phyloP scores from a whole-genome alignment of 2,113 vertebrate species.

The Bubo scandiacus region DNA sequence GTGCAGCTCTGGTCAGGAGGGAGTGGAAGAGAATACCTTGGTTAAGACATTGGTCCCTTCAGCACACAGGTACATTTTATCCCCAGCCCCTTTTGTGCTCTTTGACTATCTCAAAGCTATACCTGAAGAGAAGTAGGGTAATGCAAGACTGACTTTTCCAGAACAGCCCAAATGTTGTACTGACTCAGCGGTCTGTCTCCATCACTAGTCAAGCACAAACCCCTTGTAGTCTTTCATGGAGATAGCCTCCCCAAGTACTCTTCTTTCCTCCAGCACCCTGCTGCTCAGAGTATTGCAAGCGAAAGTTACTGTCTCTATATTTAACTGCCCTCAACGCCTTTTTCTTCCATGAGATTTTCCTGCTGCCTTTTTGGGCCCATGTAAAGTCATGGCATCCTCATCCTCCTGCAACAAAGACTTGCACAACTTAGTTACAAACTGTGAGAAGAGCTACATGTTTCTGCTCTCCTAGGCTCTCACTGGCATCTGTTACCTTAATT shows the following conservation, averaged over 20 bases:
- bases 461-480: not conserved
- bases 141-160: not conserved
- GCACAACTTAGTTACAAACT: not conserved
- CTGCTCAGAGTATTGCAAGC: not conserved
- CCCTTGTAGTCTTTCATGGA: not conserved
- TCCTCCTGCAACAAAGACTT: not conserved
- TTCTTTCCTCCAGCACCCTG: not conserved
- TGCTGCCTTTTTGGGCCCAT: not conserved
- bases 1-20: not conserved
- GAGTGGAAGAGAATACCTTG: not conserved
- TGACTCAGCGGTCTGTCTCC: not conserved
- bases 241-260: accelerated
- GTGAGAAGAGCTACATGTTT: not conserved
- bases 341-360: not conserved
- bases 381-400: not conserved
- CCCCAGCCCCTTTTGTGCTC: not conserved
- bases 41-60: not conserved
- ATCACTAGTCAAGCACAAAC: not conserved
- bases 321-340: not conserved
- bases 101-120: not conserved
- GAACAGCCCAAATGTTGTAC: not conserved
- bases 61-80: not conserved
- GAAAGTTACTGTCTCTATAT: not conserved
- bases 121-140: not conserved
- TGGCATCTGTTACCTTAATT: not conserved